Conservation (phyloP, 2,113 vertebrate genomes). For the Nansenia antarctica region DNA sequence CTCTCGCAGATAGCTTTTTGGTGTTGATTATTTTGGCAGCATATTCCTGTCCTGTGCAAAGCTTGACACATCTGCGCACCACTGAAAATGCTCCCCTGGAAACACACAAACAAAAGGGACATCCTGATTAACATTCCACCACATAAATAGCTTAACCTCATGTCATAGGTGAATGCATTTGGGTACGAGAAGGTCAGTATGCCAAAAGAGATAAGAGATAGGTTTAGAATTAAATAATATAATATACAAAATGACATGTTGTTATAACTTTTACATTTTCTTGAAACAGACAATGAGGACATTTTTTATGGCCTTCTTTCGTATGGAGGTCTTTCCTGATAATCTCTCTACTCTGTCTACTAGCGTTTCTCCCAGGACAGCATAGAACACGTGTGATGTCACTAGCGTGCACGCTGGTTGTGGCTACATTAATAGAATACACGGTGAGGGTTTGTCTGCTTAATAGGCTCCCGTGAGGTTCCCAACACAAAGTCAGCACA, state of each 20-base stretch:
- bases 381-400: not conserved
- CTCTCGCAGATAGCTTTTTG: constrained; percentile 95
- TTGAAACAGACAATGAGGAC: too few relatives aligned
- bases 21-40: constrained; percentile 99
- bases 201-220: too few relatives aligned
- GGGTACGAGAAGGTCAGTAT: too few relatives aligned
- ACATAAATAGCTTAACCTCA: too few relatives aligned
- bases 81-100: constrained; percentile 94
- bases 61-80: constrained; percentile 94
- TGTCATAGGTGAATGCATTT: too few relatives aligned
- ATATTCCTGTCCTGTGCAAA: constrained; percentile 93
- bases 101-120: constrained; percentile 31
- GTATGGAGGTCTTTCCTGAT: not conserved
- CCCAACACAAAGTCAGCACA: constrained; percentile 35
- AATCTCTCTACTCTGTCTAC: constrained; percentile 13
- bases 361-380: constrained; percentile 17
- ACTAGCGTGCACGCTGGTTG: constrained; percentile 3
- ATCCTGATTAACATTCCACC: not conserved
- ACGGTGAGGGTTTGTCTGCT: constrained; percentile 28
- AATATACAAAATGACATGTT: too few relatives aligned
- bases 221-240: too few relatives aligned
- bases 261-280: not conserved
- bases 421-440: constrained; percentile 31
- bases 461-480: constrained; percentile 47
- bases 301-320: too few relatives aligned